Conservation (phyloP, 2,113 vertebrate species). For the Edolisoma coerulescens region DNA sequence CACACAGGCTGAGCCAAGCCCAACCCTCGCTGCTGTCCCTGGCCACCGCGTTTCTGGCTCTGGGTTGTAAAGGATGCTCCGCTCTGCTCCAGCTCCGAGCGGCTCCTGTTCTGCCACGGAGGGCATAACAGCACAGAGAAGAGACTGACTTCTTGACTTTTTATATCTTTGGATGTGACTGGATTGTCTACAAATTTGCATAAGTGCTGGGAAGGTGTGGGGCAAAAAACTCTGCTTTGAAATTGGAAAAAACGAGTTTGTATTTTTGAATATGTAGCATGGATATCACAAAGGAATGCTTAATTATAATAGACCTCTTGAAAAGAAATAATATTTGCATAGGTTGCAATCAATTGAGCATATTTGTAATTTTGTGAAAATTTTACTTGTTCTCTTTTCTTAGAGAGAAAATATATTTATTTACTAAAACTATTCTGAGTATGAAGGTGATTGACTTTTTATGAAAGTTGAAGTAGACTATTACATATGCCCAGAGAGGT, state of each 20-base stretch:
- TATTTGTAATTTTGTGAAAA: background rate
- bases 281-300: background rate
- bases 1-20: background rate
- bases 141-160: background rate
- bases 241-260: background rate
- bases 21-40: background rate
- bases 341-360: background rate
- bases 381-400: background rate
- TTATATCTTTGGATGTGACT: background rate
- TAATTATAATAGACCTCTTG: background rate
- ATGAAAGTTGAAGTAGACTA: background rate
- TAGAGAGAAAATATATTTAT: background rate
- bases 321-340: background rate
- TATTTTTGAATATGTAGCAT: background rate
- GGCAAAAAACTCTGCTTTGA: background rate
- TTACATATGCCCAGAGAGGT: background rate
- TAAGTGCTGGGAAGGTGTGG: background rate
- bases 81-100: rapidly evolving
- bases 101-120: rapidly evolving
- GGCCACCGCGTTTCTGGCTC: background rate
- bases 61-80: rapidly evolving
- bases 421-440: background rate
- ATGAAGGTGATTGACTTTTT: background rate
- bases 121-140: rapidly evolving
- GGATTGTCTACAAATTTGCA: too few species aligned